Evolutionary conservation across 2,113 vertebrate species (phyloP), one percentile per base, ranked within the genome.

Genomic region (Callopanchax toddi): DNA sequence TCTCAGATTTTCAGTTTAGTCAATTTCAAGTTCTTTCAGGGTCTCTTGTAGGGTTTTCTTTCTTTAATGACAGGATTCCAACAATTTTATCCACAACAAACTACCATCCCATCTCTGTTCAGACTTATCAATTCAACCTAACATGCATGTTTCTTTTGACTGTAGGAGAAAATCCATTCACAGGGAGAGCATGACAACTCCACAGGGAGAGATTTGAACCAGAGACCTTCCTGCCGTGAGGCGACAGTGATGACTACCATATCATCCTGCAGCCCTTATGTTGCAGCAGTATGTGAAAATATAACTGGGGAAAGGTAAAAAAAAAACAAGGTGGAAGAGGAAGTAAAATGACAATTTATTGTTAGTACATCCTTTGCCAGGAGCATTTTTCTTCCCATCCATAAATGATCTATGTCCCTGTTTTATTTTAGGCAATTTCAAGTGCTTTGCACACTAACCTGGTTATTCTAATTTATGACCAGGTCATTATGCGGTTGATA

Each of bases 381-480:
- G 51, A 69, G 20, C 73, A 68, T 77, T 78, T 71, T 34, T 75
- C 67, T 45, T 60, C 71, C 57, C 59, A 42, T 70, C 67, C 57
- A 36, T n/a, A 52, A 45, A 66, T 84, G 75, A 83, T 84, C 61
- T 77, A 82, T 82, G 77, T n/a, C 56, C 71, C 39, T 59, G 56
- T 78, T 85, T 86, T 74, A 88, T 79, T 84, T 87, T 74, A 60
- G 55, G 81, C 69, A 73, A 78, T 87, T 86, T 77, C 55, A 45
- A 85, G 69, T 18, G 70, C 81, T 79, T 86, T 79, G 78, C 71
- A 71, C 67, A 16, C 79, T 86, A 85, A 86, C 86, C 83, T 3
- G 22, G 71, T 86, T 85, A 84, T 82, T 86, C 69, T 67, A 74
- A 88, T 85, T 86, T 76, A 87, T 74, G 74, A 72, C 42, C 53